Evolutionary conservation across 1,140 invertebrate genomes (phyloP), one percentile per base, ranked within the genome.

Genomic region (Sycophila sp.): DNA sequence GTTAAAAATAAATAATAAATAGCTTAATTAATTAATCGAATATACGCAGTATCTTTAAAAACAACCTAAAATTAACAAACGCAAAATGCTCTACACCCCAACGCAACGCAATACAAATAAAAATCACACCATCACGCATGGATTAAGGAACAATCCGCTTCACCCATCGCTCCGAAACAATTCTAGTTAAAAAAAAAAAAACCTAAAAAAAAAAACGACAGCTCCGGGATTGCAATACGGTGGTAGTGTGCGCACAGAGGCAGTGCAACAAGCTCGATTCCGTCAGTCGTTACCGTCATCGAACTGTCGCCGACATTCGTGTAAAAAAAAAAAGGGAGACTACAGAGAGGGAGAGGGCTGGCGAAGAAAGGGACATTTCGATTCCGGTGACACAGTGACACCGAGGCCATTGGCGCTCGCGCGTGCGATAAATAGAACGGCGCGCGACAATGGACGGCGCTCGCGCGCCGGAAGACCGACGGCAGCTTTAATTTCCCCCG

Each of bases 401-500:
- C 42, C 17, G 7, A 58, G n/a, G 0, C n/a, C 4, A n/a, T 15
- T 4, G 11, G n/a, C 5, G 24, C 17, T 15, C 28, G 19, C 17
- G n/a, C n/a, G n/a, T 51, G 22, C 30, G 60, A 51, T 64, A 64
- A 51, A 64, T n/a, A 32, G 26, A 19, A 11, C 26, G 38, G 58
- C 11, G 34, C 1, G 8, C n/a, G 22, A 70, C 68, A 63, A 70
- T 62, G 42, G 56, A 19, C 7, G 10, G 4, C 17, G 24, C 40
- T 26, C 42, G 62, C 59, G 4, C 17, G 24, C 40, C 34, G 55
- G 62, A 66, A 70, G 56, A 51, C 28, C 65, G 36, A 22, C 42
- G 34, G 34, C 42, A 53, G 55, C 55, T 66, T 71, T 66, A 66
- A 71, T 71, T 65, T 69, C 58, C 65, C 66, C 47, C 47, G 30